phyloP scores from a whole-genome alignment of 2,113 vertebrate species.

The Lathamus discolor region DNA sequence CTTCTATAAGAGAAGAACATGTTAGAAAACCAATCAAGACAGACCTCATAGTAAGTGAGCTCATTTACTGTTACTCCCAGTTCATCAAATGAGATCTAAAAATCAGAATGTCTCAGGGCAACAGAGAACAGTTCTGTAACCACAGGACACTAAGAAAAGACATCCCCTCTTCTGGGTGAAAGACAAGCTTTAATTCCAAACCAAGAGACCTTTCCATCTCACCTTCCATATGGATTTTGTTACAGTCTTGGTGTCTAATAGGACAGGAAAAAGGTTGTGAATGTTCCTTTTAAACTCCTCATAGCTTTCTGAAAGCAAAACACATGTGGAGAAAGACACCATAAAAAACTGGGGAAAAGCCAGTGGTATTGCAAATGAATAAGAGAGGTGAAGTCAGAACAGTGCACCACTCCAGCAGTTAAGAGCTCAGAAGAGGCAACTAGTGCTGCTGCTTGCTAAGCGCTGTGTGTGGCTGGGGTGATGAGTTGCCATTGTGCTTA shows the following conservation, averaged over 20 bases:
- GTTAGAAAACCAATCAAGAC: neutral
- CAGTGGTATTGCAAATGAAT: neutral
- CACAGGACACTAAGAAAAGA: neutral
- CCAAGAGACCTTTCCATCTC: neutral
- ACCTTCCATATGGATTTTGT: constrained; percentile 75
- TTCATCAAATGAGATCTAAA: neutral
- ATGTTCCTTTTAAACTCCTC: constrained; percentile 77
- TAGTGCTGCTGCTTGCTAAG: neutral
- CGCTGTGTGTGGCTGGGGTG: neutral
- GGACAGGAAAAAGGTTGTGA: constrained; percentile 74
- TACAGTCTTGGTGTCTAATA: constrained; percentile 78
- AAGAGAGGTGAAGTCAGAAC: neutral
- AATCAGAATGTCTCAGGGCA: neutral
- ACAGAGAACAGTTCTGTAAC: neutral
- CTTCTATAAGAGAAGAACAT: constrained; percentile 41
- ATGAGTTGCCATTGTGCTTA: neutral
- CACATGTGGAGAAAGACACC: neutral
- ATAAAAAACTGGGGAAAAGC: neutral
- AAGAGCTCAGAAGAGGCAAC: neutral
- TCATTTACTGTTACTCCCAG: neutral
- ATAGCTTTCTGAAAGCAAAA: constrained; percentile 72
- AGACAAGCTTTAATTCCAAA: neutral
- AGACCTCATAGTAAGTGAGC: neutral
- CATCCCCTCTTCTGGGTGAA: neutral
- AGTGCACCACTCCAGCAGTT: neutral